Base-by-base conservation (phyloP, 1,140 invertebrate species). In the Pinna nobilis region DNA sequence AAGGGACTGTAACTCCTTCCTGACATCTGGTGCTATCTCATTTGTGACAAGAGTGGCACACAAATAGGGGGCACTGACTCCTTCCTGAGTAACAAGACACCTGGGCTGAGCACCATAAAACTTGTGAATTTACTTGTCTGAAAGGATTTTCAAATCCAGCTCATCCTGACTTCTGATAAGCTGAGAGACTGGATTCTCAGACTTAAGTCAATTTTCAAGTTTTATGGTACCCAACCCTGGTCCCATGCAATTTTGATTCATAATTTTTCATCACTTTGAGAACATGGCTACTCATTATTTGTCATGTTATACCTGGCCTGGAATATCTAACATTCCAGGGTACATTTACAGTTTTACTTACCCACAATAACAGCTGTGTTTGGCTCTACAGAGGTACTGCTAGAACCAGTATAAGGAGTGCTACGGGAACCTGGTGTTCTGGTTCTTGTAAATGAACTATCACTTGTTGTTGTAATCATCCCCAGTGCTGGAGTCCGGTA, bases 341-440 rank as follows among this genome's bases (percentile, higher is more conserved):
- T 41, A 47, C 2, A 35, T 33, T 39, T n/a, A 20, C 39, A 2
- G 9, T 49, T 47, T 32, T n/a, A 57, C 33, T 37, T 64, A 77
- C 78, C 79, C 35, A 76, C 76, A 78, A 80, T 71, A 7, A 71
- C 57, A 37, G 79, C 60, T 20, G 63, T 51, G 39, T 67, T 65
- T 20, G 51, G 23, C n/a, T 70, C 66, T 32, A 55, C 57, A 32
- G 79, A 71, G 32, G 79, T 80, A 13, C 64, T 39, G 23, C 50
- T n/a, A n/a, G n/a, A n/a, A n/a, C n/a, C n/a, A n/a, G n/a, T 66
- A 35, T 68, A 61, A 44, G 73, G 57, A 32, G 73, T 71, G n/a
- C 66, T 55, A 9, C 67, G n/a, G 28, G 70, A 69, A n/a, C 70
- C 70, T 47, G 75, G 63, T 15, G 63, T 76, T 35, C 33, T 61